These are phyloP conservation scores for Chlamydotis undulata DNA, from an alignment of 2,113 vertebrate species.

Conservation along the genomic window DNA sequence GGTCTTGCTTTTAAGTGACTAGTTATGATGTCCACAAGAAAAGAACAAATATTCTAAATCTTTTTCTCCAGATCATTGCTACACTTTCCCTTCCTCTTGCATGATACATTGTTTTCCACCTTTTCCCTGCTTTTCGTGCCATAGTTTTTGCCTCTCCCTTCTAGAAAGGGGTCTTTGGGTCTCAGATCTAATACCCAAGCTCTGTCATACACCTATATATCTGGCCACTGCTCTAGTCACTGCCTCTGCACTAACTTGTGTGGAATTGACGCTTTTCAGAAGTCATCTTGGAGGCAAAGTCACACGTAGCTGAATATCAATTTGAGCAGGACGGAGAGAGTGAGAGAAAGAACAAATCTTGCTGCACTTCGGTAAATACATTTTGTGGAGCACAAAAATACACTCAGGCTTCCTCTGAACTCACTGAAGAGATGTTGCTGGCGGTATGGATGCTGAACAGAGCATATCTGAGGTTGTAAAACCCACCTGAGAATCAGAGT, in stretches of 20 bases:
- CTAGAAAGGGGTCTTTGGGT: background rate
- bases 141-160: background rate
- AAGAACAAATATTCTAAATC: background rate
- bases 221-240: background rate
- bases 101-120: background rate
- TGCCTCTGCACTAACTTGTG: background rate
- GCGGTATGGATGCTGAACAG: background rate
- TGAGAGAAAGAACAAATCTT: background rate
- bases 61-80: background rate
- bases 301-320: background rate
- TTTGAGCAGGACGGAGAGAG: background rate
- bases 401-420: background rate
- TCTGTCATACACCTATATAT: fast-evolving
- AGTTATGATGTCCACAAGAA: background rate
- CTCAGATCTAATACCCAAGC: background rate
- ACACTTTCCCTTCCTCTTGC: background rate
- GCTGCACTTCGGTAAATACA: background rate
- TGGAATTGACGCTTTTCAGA: background rate
- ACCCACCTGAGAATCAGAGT: background rate
- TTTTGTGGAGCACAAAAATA: background rate
- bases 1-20: background rate
- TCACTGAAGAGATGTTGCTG: background rate
- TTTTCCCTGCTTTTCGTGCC: background rate
- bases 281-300: background rate
- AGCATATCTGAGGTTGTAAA: background rate